Base-by-base conservation (phyloP, 2,888 invertebrate genomes). In the Stegana nigrithorax region DNA sequence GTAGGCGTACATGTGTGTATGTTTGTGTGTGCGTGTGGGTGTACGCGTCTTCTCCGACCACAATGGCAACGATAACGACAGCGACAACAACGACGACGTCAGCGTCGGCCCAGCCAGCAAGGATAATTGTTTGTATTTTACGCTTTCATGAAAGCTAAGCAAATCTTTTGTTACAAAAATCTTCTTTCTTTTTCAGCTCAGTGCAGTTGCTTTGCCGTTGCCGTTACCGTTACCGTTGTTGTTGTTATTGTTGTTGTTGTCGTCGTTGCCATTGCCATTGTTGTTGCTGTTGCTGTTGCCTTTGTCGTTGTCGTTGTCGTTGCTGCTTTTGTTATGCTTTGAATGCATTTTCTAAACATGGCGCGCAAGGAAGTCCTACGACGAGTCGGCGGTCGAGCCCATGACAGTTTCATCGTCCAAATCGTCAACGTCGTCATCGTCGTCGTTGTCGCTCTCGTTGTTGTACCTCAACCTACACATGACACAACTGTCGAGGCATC, bases 61-160 rank as follows among this genome's bases (percentile, higher is more conserved):
- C 62, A 55, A 32, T 27, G 63, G 21, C 39, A 61, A 47, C 29
- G 62, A 62, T 57, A 60, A 58, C 58, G 14, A 32, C 42, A 21
- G 25, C 42, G 23, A 19, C 10, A 7, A 39, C 42, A 32, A 23
- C 42, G 59, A 53, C 42, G 39, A 53, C 50, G 27, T 25, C 21
- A 56, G 69, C 78, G 71, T 74, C 76, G 14, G 21, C 26, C n/a
- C 19, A 17, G 14, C 53, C 36, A 47, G 50, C 59, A 59, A 59
- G 59, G 32, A 77, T 76, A 76, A 76, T 76, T 76, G 79, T 76
- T 76, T 78, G 77, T 73, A 78, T 76, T 79, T 76, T 79, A 79
- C 76, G 76, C 78, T 79, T 79, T 69, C 76, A 77, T 79, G 78
- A 79, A 77, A 76, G 76, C 76, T 76, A 79, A 75, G 76, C 79